A percentile compares a stretch with the other conserved stretches of the same genome.
Conservation (phyloP, 2,888 invertebrate genomes). For the Gandaritis pyraliata region DNA sequence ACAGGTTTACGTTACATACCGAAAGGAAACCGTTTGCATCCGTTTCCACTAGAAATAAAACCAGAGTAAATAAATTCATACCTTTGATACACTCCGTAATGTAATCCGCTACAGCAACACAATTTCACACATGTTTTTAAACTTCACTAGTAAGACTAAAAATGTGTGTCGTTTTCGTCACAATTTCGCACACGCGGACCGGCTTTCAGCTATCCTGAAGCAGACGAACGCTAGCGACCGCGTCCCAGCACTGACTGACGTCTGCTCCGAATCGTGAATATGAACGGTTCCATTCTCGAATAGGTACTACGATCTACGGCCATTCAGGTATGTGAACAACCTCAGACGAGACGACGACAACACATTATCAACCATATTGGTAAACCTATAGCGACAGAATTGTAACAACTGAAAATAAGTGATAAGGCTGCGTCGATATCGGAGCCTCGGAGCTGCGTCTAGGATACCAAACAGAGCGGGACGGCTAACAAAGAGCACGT, state of each 20-base stretch:
- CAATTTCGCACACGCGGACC: conserved; percentile 62
- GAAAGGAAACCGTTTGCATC: conserved; percentile 73
- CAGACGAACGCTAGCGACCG: conserved; percentile 42
- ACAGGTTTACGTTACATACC: conserved; percentile 75
- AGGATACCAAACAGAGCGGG: conserved; percentile 71
- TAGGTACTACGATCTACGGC: conserved; percentile 73
- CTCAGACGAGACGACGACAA: conserved; percentile 57
- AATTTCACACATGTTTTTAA: conserved; percentile 67
- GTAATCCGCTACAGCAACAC: conserved; percentile 43
- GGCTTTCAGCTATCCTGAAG: conserved; percentile 42
- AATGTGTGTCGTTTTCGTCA: conserved; percentile 57
- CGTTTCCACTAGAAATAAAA: conserved; percentile 57
- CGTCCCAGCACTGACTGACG: conserved; percentile 60
- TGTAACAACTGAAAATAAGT: conserved; percentile 50
- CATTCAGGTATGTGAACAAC: conserved; percentile 82
- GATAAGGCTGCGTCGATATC: conserved; percentile 83
- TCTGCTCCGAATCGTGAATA: conserved; percentile 54
- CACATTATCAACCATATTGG: conserved; percentile 58
- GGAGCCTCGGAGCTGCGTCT: conserved; percentile 80
- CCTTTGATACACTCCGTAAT: conserved; percentile 55
- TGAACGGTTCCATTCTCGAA: conserved; percentile 64
- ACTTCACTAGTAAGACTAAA: conserved; percentile 69
- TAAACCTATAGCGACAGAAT: conserved; percentile 55
- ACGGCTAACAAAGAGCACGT: conserved; percentile 39
- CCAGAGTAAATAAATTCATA: conserved; percentile 51